These are phyloP conservation scores for Euclidia mi DNA, from an alignment of 2,888 invertebrate species.

Conservation along the genomic window DNA sequence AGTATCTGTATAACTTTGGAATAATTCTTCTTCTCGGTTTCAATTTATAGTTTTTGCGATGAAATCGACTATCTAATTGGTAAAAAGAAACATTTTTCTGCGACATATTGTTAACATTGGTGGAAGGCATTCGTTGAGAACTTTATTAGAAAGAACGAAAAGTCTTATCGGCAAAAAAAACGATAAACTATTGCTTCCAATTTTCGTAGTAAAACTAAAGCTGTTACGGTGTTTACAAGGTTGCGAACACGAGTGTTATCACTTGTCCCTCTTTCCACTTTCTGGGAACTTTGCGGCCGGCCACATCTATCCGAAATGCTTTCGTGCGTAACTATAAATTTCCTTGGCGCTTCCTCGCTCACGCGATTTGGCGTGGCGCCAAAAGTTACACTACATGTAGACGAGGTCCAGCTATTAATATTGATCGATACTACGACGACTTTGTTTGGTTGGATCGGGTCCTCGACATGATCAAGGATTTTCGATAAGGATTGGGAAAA, in stretches of 20 bases:
- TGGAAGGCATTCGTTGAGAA: background rate
- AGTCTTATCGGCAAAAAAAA: slow-evolving; percentile 41
- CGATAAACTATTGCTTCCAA: slow-evolving; percentile 23
- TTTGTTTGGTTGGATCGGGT: slow-evolving; percentile 46
- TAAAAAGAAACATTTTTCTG: too few species aligned
- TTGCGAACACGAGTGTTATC: slow-evolving; percentile 41
- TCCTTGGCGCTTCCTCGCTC: slow-evolving; percentile 58
- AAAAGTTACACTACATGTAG: slow-evolving; percentile 52
- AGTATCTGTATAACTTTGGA: slow-evolving; percentile 10
- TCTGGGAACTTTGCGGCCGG: slow-evolving; percentile 50
- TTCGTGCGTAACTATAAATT: slow-evolving; percentile 65
- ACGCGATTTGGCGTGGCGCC: slow-evolving; percentile 64
- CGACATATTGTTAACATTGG: too few species aligned
- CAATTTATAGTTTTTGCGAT: slow-evolving; percentile 10
- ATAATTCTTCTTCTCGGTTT: slow-evolving; percentile 14
- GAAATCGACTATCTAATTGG: background rate
- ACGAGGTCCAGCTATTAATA: slow-evolving; percentile 55
- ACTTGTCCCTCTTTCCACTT: slow-evolving; percentile 37
- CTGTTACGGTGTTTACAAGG: slow-evolving; percentile 49
- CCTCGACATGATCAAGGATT: slow-evolving; percentile 10
- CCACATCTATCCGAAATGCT: slow-evolving; percentile 52
- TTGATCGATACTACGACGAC: slow-evolving; percentile 47
- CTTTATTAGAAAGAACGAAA: background rate
- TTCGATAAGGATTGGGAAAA: slow-evolving; percentile 3
- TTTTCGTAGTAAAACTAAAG: slow-evolving; percentile 32